Conservation (phyloP, 2,797 vertebrate species). For the Apogon talboti region DNA sequence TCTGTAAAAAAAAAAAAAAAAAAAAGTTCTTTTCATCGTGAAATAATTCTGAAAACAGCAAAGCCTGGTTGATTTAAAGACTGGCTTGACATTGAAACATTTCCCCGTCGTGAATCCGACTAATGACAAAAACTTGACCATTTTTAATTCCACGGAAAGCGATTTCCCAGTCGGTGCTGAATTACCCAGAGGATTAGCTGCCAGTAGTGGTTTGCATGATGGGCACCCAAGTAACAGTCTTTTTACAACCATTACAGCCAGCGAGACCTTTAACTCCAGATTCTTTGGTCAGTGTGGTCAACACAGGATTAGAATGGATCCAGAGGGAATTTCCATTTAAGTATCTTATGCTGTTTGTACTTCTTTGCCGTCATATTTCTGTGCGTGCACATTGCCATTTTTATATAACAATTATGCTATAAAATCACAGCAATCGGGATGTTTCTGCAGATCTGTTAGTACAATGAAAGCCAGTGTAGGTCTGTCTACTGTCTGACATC, state of each 20-base stretch:
- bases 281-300: slow-evolving; percentile 73
- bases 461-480: slow-evolving; percentile 2
- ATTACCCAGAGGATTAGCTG: slow-evolving; percentile 39
- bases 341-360: slow-evolving; percentile 36
- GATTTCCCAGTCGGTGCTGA: slow-evolving; percentile 53
- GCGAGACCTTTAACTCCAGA: slow-evolving; percentile 69
- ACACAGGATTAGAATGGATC: slow-evolving; percentile 61
- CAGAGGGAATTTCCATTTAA: slow-evolving; percentile 65
- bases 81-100: slow-evolving; percentile 1
- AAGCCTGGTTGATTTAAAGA: neutral
- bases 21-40: neutral
- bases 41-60: neutral
- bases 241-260: slow-evolving; percentile 64
- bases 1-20: slow-evolving; percentile 11
- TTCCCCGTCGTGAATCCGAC: slow-evolving; percentile 19
- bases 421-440: neutral
- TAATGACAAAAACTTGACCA: slow-evolving; percentile 18
- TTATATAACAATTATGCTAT: slow-evolving; percentile 7
- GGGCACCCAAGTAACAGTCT: slow-evolving; percentile 63
- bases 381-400: neutral
- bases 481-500: slow-evolving; percentile 19
- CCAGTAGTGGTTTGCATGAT: slow-evolving; percentile 51
- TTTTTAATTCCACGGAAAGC: slow-evolving; percentile 23
- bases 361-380: slow-evolving; percentile 12
- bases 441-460: neutral